Evolutionary conservation across 92 coral and sea anemone genomes (phyloP), one percentile per base, ranked within the genome.

Genomic region (Hydrozoanthus gracilis): DNA sequence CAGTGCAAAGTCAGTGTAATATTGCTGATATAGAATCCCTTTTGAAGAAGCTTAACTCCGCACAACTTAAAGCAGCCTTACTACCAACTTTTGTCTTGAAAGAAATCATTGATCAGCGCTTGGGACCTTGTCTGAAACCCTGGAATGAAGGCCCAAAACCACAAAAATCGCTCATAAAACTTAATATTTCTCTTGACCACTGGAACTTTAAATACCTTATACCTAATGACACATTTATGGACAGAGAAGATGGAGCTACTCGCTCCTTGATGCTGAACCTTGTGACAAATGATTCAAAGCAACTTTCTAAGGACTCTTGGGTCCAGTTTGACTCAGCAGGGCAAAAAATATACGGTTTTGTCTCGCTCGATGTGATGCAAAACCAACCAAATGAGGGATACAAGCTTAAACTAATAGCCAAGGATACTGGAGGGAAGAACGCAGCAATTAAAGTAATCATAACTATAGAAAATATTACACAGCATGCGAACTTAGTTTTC

Each of bases 171-270:
- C 11, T 71, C 47, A 17, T 88, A 35, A 75, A 15, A 62, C 79
- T 88, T n/a, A 88, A 88, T 66, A 51, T 83, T 35, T 72, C 88
- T 27, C 48, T 48, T 7, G 66, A 64, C 64, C 70, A 85, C 16
- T 62, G 83, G 66, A 66, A 82, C 71, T 83, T 88, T 48, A 71
- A 64, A 49, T 88, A 82, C 67, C 52, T 10, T 44, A 67, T 88
- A 60, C 91, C 91, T 10, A 61, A 73, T 48, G 68, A 74, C 76
- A 72, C 80, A 8, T 88, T 88, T 49, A 16, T 49, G 35, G 91
- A 88, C 47, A 71, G 50, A 35, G 91, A 88, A 82, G 91, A 88
- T 82, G 91, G 91, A 4, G 60, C 51, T 44, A 82, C 91, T 51
- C 78, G 83, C 39, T 73, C 60, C 35, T 79, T 88, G 71, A 4